Conservation (phyloP, 2,888 invertebrate species). For the Heliconius erato region DNA sequence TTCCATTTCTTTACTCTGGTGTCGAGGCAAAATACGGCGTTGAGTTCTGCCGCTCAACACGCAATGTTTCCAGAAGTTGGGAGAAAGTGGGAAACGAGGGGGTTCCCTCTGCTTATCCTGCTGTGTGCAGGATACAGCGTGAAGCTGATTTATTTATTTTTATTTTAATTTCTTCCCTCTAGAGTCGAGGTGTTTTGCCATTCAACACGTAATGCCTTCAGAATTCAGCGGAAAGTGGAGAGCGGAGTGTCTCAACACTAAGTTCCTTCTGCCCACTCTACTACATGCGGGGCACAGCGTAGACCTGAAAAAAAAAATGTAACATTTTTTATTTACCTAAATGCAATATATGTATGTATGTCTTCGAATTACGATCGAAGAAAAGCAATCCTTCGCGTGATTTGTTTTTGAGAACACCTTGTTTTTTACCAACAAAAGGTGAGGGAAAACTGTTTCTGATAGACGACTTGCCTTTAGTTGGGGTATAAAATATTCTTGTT, state of each 20-base stretch:
- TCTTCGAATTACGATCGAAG: background rate
- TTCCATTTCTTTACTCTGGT: no score
- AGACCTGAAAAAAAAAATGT: background rate
- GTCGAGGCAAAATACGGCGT: background rate
- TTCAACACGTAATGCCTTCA: no score
- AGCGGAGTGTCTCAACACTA: background rate
- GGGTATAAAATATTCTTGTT: constrained; percentile 30
- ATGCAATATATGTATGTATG: background rate
- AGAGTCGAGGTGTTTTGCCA: no score
- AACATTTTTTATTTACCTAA: background rate
- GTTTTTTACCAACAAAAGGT: constrained; percentile 41
- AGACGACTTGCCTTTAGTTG: constrained; percentile 34
- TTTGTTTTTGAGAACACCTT: constrained; percentile 38
- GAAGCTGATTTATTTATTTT: no score
- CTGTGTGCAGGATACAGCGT: no score
- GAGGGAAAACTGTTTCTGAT: constrained; percentile 43
- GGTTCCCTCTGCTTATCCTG: no score
- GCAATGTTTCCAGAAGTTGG: background rate
- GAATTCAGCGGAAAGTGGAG: background rate
- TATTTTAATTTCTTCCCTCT: no score
- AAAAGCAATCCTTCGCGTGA: constrained; percentile 22
- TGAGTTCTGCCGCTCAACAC: background rate
- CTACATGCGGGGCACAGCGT: background rate
- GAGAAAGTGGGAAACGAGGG: background rate
- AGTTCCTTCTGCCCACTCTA: no score